A percentile compares a stretch with the other conserved stretches of the same genome.
Conservation (phyloP, 2,113 vertebrate genomes). For the Chitala chitala region DNA sequence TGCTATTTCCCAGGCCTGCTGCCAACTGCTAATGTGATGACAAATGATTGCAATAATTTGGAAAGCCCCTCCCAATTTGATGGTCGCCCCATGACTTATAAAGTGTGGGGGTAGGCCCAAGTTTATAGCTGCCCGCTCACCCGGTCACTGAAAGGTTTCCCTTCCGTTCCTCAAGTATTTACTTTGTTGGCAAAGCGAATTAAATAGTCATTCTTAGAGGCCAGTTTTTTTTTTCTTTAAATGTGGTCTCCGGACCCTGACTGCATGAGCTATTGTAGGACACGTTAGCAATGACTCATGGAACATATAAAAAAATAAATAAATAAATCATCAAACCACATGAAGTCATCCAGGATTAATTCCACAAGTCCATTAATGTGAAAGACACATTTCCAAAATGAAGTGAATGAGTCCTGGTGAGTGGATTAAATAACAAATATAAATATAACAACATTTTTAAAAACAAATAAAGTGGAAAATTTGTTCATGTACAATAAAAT, state of each 20-base stretch:
- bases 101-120: constrained; percentile 42
- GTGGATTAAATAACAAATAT: constrained; percentile 38
- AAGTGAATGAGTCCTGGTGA: constrained; percentile 29
- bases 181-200: constrained; percentile 53
- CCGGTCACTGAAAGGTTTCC: constrained; percentile 53
- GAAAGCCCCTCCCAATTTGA: constrained; percentile 52
- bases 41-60: constrained; percentile 58
- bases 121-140: constrained; percentile 56
- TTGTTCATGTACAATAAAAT: constrained; percentile 28
- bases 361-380: constrained; percentile 48
- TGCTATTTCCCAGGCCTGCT: constrained; percentile 40
- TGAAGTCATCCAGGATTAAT: constrained; percentile 49
- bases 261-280: constrained; percentile 46
- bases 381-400: constrained; percentile 47
- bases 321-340: constrained; percentile 43
- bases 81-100: constrained; percentile 49
- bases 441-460: constrained; percentile 25
- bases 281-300: constrained; percentile 49
- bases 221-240: constrained; percentile 36
- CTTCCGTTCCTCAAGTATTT: constrained; percentile 55
- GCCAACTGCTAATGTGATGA: constrained; percentile 51
- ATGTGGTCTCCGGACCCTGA: constrained; percentile 39
- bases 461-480: constrained; percentile 17
- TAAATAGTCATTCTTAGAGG: constrained; percentile 41
- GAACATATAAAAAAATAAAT: constrained; percentile 48